Conservation (phyloP, 1,140 invertebrate species). For the Zaprionus lachaisei region DNA sequence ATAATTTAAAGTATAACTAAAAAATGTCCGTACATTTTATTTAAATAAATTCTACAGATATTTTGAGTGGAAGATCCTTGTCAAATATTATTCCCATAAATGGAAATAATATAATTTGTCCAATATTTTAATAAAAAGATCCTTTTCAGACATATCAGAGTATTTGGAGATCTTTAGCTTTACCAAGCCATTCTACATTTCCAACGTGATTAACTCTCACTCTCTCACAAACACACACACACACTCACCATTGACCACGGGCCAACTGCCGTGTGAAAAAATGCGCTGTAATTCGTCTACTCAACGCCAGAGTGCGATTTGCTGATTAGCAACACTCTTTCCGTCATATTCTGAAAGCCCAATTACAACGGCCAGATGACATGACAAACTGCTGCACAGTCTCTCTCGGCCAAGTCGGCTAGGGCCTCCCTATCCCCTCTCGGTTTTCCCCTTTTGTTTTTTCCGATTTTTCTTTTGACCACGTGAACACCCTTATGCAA, state of each 20-base stretch:
- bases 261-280: slow-evolving; percentile 34
- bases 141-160: neutral
- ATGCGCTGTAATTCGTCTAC: slow-evolving; percentile 77
- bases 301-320: slow-evolving; percentile 78
- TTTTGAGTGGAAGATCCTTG: too few species aligned
- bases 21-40: too few species aligned
- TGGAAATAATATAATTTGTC: too few species aligned
- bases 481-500: slow-evolving; percentile 83
- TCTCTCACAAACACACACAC: slow-evolving; percentile 11
- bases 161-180: neutral
- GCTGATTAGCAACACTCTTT: slow-evolving; percentile 81
- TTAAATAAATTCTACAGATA: neutral
- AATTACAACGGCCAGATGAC: slow-evolving; percentile 68
- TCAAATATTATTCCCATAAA: too few species aligned
- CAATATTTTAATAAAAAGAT: too few species aligned
- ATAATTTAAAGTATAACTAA: too few species aligned
- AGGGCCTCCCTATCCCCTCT: neutral
- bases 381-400: slow-evolving; percentile 67
- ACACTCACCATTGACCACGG: slow-evolving; percentile 11
- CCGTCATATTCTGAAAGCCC: slow-evolving; percentile 81
- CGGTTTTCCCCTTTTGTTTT: slow-evolving; percentile 14
- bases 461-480: slow-evolving; percentile 50
- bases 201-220: neutral
- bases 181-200: neutral
- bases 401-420: neutral